Evolutionary conservation across 2,113 vertebrate genomes (phyloP).

Genomic region (Gymnarchus niloticus): DNA sequence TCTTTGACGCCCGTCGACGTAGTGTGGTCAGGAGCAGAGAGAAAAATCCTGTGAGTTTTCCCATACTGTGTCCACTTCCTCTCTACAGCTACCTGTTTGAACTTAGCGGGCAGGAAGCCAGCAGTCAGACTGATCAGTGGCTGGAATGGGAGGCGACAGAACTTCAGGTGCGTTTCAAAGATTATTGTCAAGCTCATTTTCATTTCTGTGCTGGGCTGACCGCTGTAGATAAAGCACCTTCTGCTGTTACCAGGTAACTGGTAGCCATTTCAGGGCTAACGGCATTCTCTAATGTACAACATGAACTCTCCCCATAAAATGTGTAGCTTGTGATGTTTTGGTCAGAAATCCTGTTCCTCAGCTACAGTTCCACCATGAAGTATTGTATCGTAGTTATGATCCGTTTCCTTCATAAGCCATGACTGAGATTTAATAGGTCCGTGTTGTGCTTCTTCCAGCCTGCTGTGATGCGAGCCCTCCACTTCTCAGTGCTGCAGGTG

Average conservation of each 20-base stretch:
- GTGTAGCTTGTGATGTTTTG: background rate
- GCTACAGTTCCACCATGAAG: background rate
- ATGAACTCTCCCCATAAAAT: too few relatives aligned
- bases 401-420: background rate
- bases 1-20: too few relatives aligned
- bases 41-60: background rate
- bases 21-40: background rate
- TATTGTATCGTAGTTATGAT: background rate
- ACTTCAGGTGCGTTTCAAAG: slow-evolving; percentile 67
- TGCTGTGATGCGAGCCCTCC: slow-evolving; percentile 60
- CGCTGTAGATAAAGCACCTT: too few relatives aligned
- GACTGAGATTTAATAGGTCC: background rate
- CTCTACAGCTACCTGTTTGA: slow-evolving; percentile 75
- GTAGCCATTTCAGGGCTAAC: background rate
- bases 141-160: slow-evolving; percentile 86
- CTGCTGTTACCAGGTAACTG: background rate
- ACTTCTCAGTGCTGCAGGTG: slow-evolving; percentile 69
- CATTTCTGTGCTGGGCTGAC: background rate
- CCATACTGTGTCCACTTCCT: background rate
- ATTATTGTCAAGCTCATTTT: slow-evolving; percentile 19
- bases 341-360: background rate
- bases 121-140: slow-evolving; percentile 71
- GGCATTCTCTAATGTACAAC: too few relatives aligned
- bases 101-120: slow-evolving; percentile 62
- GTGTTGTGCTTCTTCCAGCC: slow-evolving; percentile 57